These are phyloP conservation scores for Cephus runcator DNA, from an alignment of 2,888 invertebrate genomes.

Conservation along the genomic window DNA sequence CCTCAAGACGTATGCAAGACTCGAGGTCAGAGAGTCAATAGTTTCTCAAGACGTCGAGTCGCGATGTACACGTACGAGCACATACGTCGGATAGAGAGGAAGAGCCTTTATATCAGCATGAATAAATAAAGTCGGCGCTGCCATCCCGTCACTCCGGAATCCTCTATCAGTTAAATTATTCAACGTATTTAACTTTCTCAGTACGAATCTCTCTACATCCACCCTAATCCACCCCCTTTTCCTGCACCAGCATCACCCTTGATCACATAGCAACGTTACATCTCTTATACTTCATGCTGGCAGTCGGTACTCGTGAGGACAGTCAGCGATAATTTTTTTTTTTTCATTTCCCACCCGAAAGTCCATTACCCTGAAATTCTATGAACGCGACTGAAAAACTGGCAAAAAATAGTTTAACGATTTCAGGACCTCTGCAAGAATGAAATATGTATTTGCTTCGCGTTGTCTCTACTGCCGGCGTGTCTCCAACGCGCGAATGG, in stretches of 20 bases:
- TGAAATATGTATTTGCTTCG: too few species aligned
- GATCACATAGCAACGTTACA: background rate
- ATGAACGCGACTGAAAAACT: background rate
- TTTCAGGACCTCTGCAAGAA: background rate
- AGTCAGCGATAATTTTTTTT: background rate
- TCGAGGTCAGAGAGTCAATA: background rate
- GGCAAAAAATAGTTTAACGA: background rate
- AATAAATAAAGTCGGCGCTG: background rate
- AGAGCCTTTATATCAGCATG: slow-evolving; percentile 6
- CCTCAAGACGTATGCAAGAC: background rate
- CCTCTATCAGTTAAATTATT: slow-evolving; percentile 8
- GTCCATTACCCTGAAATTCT: background rate
- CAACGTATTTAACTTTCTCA: slow-evolving; percentile 11
- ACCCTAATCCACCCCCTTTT: background rate
- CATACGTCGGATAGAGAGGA: slow-evolving; percentile 4
- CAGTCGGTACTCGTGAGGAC: background rate
- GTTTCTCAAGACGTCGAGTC: background rate
- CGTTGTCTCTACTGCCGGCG: background rate
- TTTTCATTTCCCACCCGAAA: background rate
- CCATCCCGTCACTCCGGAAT: background rate
- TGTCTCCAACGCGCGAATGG: background rate
- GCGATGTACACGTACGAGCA: background rate
- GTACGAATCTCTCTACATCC: background rate
- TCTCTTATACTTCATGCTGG: background rate
- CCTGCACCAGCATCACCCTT: background rate